Percentiles rank a stretch among this genome's conserved stretches.
These are phyloP conservation scores for Thereva unica DNA, from an alignment of 2,888 invertebrate species.

Conservation along the genomic window DNA sequence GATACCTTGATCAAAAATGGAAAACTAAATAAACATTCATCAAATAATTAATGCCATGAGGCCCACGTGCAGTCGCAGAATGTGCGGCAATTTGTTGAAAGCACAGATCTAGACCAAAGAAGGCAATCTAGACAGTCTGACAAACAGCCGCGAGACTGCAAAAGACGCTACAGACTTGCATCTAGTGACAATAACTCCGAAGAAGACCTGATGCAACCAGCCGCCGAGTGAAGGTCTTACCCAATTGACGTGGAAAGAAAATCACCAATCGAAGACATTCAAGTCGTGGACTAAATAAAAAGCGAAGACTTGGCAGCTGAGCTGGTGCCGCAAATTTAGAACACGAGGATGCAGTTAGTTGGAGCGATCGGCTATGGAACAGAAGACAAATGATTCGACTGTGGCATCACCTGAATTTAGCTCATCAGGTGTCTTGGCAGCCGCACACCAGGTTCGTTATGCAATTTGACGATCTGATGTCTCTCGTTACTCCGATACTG, in stretches of 20 bases:
- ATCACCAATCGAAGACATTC: conserved; percentile 7
- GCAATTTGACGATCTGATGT: conserved; percentile 5
- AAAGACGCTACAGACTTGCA: not conserved
- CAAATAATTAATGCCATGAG: not conserved
- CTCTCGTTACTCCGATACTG: conserved; percentile 19
- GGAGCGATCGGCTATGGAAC: conserved; percentile 2
- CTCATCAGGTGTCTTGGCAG: conserved; percentile 21
- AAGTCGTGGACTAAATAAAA: not conserved
- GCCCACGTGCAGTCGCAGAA: conserved; percentile 2
- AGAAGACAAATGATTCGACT: conserved; percentile 25
- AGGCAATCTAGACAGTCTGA: conserved; percentile 8
- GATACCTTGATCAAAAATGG: too few species aligned
- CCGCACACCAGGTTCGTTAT: not conserved
- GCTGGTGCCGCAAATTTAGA: conserved; percentile 14
- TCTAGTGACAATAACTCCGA: conserved; percentile 16
- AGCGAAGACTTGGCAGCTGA: conserved; percentile 11
- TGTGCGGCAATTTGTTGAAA: conserved; percentile 10
- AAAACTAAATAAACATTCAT: too few species aligned
- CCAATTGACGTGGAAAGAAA: not conserved
- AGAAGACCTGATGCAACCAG: conserved; percentile 22
- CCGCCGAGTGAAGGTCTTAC: conserved; percentile 23
- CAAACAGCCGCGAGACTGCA: conserved; percentile 6
- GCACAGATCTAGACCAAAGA: conserved; percentile 14
- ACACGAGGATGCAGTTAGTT: conserved; percentile 30
- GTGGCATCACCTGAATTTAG: conserved; percentile 19